A percentile compares a stretch with the other conserved stretches of the same genome.
Evolutionary conservation across 1,140 invertebrate species (phyloP).

Genomic region (Campoletis sonorensis): DNA sequence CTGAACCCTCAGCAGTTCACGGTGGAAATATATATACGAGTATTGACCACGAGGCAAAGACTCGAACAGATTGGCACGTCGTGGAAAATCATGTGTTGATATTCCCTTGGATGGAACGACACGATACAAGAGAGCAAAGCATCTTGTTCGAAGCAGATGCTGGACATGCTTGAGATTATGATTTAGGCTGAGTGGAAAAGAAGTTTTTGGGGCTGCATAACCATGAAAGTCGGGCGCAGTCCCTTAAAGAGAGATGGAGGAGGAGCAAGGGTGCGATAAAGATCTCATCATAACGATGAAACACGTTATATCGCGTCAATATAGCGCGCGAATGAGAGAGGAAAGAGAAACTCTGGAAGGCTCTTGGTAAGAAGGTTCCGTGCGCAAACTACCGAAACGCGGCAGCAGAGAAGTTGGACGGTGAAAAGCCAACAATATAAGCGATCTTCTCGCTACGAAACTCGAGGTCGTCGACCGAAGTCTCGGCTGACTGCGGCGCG

Average conservation of each 20-base stretch:
- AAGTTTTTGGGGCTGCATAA: not conserved
- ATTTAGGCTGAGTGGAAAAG: not conserved
- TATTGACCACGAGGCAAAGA: not conserved
- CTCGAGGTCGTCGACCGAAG: conserved; percentile 36
- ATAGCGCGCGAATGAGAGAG: not conserved
- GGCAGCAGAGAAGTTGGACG: conserved; percentile 31
- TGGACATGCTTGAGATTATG: not conserved
- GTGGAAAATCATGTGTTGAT: not conserved
- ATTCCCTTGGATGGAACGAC: not conserved
- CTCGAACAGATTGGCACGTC: not conserved
- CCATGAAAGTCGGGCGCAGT: not conserved
- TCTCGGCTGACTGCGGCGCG: not conserved
- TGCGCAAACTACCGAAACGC: conserved; percentile 30
- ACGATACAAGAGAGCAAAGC: conserved; percentile 5
- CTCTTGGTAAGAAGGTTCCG: conserved; percentile 13
- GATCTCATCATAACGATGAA: not conserved
- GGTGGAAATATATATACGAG: not conserved
- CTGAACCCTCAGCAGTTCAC: conserved; percentile 22
- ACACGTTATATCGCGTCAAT: not conserved
- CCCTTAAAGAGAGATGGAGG: not conserved
- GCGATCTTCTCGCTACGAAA: conserved; percentile 32
- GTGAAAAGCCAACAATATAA: conserved; percentile 42
- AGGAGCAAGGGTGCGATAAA: not conserved
- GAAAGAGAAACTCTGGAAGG: conserved; percentile 31
- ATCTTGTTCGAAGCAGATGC: not conserved